phyloP scores from a whole-genome alignment of 2,797 vertebrate genomes.

The Holocentrus rufus region DNA sequence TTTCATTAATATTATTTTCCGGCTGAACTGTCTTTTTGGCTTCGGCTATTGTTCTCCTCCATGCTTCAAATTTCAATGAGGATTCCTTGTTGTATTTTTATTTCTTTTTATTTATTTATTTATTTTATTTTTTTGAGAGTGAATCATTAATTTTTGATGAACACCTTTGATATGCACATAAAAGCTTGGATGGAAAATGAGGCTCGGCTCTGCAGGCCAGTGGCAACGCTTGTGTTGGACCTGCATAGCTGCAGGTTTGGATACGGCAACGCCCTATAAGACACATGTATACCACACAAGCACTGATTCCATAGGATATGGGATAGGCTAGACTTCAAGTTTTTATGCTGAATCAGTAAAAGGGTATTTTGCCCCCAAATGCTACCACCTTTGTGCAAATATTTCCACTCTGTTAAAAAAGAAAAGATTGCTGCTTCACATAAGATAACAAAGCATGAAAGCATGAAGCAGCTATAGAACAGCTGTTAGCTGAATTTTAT shows the following conservation, averaged over 20 bases:
- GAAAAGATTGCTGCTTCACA: too few species aligned
- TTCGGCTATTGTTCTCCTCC: conserved; percentile 33
- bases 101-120: not conserved
- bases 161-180: conserved; percentile 57
- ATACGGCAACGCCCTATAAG: not conserved
- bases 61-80: conserved; percentile 50
- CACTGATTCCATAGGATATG: too few species aligned
- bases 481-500: too few species aligned
- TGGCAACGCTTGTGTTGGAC: not conserved
- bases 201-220: conserved; percentile 15
- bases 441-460: too few species aligned
- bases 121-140: conserved; percentile 30
- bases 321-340: too few species aligned
- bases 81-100: conserved; percentile 31
- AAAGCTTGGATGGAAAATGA: conserved; percentile 42
- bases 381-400: too few species aligned
- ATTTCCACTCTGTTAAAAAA: too few species aligned
- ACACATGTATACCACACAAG: not conserved
- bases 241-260: conserved; percentile 17
- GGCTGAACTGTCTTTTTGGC: conserved; percentile 26
- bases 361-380: too few species aligned
- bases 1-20: conserved; percentile 61
- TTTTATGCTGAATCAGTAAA: too few species aligned
- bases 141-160: conserved; percentile 53
- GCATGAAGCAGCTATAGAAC: too few species aligned